Percentiles rank a stretch among this genome's conserved stretches.
phyloP scores from a whole-genome alignment of 2,113 vertebrate genomes.

The Emydura subglobosa region DNA sequence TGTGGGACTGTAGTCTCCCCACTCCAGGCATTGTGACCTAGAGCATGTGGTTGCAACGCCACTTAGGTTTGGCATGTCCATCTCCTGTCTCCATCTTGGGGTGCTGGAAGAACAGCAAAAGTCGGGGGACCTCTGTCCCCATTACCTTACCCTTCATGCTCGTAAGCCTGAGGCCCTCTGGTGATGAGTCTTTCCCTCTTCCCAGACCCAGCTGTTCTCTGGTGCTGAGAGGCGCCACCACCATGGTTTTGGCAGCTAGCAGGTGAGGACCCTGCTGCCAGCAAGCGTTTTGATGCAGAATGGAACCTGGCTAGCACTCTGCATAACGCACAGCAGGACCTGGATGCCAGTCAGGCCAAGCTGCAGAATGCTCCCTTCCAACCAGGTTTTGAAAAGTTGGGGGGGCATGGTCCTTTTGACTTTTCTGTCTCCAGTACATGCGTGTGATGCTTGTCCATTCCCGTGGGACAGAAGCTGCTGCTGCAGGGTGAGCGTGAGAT shows the following conservation, averaged over 20 bases:
- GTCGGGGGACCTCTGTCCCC: no score
- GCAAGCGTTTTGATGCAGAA: neutral
- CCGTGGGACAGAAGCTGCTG: neutral
- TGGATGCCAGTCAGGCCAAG: neutral
- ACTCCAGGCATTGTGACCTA: neutral
- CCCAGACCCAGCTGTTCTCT: neutral
- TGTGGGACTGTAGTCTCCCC: neutral
- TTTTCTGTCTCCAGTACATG: neutral
- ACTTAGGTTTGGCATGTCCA: neutral
- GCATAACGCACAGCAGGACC: neutral
- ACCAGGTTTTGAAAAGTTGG: neutral
- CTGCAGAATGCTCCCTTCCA: neutral
- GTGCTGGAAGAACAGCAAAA: neutral
- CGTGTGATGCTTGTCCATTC: neutral
- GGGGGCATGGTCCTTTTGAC: neutral
- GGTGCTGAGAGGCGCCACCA: neutral
- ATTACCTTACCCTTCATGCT: neutral
- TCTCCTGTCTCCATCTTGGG: neutral
- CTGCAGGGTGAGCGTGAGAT: neutral
- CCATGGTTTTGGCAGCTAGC: neutral
- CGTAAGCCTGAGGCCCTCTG: neutral
- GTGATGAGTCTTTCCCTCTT: neutral
- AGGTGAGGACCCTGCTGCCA: neutral
- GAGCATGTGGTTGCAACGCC: neutral
- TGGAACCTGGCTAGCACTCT: neutral